Conservation (phyloP, 1,140 invertebrate genomes). For the Mizuhopecten yessoensis region DNA sequence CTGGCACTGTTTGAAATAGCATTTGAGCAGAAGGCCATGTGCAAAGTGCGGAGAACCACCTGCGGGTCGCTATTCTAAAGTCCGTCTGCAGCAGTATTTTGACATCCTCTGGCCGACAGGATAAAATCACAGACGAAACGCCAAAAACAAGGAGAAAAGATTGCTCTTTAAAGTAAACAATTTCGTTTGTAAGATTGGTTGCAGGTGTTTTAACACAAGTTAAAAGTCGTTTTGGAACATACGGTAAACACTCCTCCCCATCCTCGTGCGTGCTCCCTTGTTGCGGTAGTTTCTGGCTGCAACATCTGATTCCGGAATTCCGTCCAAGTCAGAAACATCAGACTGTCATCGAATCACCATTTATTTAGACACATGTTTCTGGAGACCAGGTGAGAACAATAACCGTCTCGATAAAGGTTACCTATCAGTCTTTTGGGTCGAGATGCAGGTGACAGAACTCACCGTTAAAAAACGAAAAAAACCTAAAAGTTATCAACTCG, state of each 20-base stretch:
- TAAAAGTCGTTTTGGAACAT: constrained; percentile 26
- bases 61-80: constrained; percentile 26
- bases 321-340: background rate
- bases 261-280: background rate
- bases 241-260: background rate
- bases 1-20: constrained; percentile 24
- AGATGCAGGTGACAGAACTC: too few relatives aligned
- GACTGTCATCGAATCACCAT: too few relatives aligned
- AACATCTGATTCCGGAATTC: background rate
- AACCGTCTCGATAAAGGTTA: too few relatives aligned
- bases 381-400: too few relatives aligned
- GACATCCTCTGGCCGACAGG: background rate
- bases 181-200: constrained; percentile 35
- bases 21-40: constrained; percentile 31
- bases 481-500: too few relatives aligned
- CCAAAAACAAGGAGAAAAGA: constrained; percentile 26
- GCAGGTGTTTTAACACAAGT: constrained; percentile 37
- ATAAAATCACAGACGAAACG: constrained; percentile 34
- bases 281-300: background rate
- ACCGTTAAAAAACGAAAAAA: too few relatives aligned
- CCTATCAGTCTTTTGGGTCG: too few relatives aligned
- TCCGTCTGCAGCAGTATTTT: background rate
- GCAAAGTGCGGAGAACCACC: background rate
- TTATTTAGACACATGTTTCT: too few relatives aligned
- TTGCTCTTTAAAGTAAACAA: constrained; percentile 35